Evolutionary conservation across 1,140 invertebrate genomes (phyloP).

Genomic region (Drosophila athabasca): DNA sequence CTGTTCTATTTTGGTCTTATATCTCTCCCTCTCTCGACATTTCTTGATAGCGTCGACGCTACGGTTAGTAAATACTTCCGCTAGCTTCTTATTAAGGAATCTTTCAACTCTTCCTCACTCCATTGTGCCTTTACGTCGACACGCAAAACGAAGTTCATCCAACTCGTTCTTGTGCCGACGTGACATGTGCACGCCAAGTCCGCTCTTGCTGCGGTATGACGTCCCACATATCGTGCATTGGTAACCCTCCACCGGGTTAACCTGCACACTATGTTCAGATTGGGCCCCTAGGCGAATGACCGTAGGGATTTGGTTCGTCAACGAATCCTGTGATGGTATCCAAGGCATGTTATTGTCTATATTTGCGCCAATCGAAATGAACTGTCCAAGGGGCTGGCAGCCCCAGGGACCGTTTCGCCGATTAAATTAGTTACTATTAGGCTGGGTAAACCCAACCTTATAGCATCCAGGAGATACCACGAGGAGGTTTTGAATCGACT

Average conservation of each 20-base stretch:
- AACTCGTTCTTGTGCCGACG: not conserved
- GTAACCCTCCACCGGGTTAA: not conserved
- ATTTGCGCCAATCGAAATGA: too few species aligned
- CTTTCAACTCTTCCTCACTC: not conserved
- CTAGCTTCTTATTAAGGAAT: not conserved
- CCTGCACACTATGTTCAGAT: not conserved
- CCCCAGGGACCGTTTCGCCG: too few species aligned
- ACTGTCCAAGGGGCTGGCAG: too few species aligned
- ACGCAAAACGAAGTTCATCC: not conserved
- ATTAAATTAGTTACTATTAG: too few species aligned
- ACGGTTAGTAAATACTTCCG: not conserved
- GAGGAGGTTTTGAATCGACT: too few species aligned
- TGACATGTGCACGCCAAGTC: not conserved
- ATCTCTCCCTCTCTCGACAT: slow-evolving; percentile 3
- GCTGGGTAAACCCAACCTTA: too few species aligned
- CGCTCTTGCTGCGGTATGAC: not conserved
- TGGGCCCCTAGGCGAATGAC: not conserved
- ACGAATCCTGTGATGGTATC: too few species aligned
- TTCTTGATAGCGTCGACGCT: slow-evolving; percentile 5
- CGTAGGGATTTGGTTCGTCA: too few species aligned
- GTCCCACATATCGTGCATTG: not conserved
- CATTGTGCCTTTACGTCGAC: not conserved
- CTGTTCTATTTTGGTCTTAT: slow-evolving; percentile 1
- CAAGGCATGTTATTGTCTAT: too few species aligned
- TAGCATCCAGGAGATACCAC: too few species aligned